A percentile compares a stretch with the other conserved stretches of the same genome.
phyloP scores from a whole-genome alignment of 2,888 invertebrate genomes.

The Eilema caniola region DNA sequence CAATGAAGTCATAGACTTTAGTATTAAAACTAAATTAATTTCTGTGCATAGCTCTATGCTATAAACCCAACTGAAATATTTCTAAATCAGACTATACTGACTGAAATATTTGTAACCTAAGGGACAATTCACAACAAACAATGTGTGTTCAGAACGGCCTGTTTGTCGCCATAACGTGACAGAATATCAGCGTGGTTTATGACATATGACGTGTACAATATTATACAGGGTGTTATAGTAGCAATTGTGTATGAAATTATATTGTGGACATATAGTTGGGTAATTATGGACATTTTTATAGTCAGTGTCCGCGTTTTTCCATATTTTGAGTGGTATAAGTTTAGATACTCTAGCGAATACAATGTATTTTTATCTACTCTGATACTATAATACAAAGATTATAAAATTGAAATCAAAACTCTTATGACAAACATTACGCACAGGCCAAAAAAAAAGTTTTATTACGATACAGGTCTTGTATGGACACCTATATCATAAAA shows the following conservation, averaged over 20 bases:
- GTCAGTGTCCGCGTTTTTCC: constrained; percentile 45
- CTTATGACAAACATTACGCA: too few species aligned
- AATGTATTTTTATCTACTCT: not conserved
- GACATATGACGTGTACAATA: not conserved
- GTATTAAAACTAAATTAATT: too few species aligned
- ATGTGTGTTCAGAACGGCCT: not conserved
- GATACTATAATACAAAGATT: too few species aligned
- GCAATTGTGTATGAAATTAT: not conserved
- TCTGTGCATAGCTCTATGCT: not conserved
- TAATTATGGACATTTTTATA: constrained; percentile 55
- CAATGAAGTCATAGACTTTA: too few species aligned
- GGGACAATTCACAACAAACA: not conserved
- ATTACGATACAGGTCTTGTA: too few species aligned
- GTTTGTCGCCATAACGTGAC: not conserved
- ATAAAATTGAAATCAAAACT: too few species aligned
- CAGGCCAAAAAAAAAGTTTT: too few species aligned
- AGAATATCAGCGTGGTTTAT: not conserved
- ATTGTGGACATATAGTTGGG: constrained; percentile 44
- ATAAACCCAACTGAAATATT: not conserved
- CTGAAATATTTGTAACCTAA: not conserved
- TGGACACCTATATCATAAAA: too few species aligned
- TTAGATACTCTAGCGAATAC: not conserved
- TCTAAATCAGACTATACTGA: not conserved
- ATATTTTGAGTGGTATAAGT: constrained; percentile 23
- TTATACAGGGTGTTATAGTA: not conserved